A percentile compares a stretch with the other conserved stretches of the same genome.
These are phyloP conservation scores for Branchinecta sandiegonensis DNA, from an alignment of 2,888 invertebrate species.

Conservation along the genomic window DNA sequence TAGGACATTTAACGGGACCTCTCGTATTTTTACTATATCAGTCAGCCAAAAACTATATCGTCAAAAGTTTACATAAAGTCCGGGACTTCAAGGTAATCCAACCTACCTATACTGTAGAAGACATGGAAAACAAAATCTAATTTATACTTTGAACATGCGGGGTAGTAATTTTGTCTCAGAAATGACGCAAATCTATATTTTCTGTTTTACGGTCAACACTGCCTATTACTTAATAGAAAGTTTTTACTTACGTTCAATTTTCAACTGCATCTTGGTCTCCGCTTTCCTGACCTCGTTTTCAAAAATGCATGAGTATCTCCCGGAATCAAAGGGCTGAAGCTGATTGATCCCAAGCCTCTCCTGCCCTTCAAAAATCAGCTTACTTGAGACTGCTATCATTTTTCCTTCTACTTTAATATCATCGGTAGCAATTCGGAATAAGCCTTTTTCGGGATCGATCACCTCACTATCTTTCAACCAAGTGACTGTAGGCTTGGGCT, in stretches of 20 bases:
- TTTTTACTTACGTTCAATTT: slow-evolving; percentile 63
- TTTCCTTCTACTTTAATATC: slow-evolving; percentile 60
- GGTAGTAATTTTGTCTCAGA: too few relatives aligned
- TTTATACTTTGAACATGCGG: too few relatives aligned
- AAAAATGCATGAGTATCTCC: slow-evolving; percentile 71
- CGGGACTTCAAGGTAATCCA: too few relatives aligned
- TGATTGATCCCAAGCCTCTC: slow-evolving; percentile 54
- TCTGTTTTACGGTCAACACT: too few relatives aligned
- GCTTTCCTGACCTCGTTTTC: slow-evolving; percentile 76
- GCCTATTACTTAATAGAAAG: neutral
- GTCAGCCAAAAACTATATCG: too few relatives aligned
- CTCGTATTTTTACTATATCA: too few relatives aligned
- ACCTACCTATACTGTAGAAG: too few relatives aligned
- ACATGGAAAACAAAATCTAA: too few relatives aligned
- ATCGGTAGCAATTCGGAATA: slow-evolving; percentile 66
- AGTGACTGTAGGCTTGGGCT: slow-evolving; percentile 64
- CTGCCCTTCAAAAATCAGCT: slow-evolving; percentile 61
- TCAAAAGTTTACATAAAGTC: too few relatives aligned
- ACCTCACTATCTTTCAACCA: slow-evolving; percentile 77
- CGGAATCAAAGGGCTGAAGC: slow-evolving; percentile 65
- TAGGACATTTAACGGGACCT: too few relatives aligned
- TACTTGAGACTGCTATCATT: slow-evolving; percentile 67
- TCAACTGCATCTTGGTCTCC: slow-evolving; percentile 74
- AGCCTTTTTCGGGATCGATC: slow-evolving; percentile 46
- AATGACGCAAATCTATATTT: too few relatives aligned